A percentile compares a stretch with the other conserved stretches of the same genome.
Conservation (phyloP, 2,113 vertebrate species). For the Nannospalax galili region DNA sequence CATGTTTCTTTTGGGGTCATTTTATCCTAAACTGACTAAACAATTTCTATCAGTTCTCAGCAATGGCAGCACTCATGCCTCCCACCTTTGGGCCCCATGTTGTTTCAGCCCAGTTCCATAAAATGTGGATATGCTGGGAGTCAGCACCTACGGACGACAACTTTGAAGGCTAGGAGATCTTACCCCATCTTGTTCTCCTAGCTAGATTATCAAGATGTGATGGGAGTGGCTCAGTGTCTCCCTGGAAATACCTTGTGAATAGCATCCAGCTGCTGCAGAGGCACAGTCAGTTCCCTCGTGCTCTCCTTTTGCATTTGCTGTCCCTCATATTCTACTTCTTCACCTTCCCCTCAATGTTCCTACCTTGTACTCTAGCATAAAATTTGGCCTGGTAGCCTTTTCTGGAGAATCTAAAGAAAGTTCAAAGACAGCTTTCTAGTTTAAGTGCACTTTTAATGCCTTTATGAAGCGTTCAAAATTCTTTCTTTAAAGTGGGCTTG, state of each 20-base stretch:
- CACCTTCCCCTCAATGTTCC: neutral
- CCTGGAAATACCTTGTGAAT: neutral
- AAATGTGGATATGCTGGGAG: neutral
- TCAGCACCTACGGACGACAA: neutral
- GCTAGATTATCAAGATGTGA: neutral
- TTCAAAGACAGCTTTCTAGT: neutral
- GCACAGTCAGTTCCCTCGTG: neutral
- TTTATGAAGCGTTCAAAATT: neutral
- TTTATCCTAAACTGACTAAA: too few relatives aligned
- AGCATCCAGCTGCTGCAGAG: neutral
- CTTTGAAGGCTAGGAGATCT: neutral
- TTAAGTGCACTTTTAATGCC: neutral
- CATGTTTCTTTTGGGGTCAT: too few relatives aligned
- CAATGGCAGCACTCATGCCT: neutral
- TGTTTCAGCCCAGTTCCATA: neutral
- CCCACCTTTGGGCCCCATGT: neutral
- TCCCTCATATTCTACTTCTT: fast-evolving
- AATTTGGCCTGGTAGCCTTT: neutral
- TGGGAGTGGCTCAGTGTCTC: neutral
- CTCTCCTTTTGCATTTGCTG: neutral
- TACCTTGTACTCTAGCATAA: neutral
- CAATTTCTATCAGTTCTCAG: too few relatives aligned
- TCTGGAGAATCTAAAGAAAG: neutral
- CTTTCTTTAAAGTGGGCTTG: neutral
- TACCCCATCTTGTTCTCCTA: neutral